Evolutionary conservation across 2,888 invertebrate genomes (phyloP).

Genomic region (Baronia brevicornis): DNA sequence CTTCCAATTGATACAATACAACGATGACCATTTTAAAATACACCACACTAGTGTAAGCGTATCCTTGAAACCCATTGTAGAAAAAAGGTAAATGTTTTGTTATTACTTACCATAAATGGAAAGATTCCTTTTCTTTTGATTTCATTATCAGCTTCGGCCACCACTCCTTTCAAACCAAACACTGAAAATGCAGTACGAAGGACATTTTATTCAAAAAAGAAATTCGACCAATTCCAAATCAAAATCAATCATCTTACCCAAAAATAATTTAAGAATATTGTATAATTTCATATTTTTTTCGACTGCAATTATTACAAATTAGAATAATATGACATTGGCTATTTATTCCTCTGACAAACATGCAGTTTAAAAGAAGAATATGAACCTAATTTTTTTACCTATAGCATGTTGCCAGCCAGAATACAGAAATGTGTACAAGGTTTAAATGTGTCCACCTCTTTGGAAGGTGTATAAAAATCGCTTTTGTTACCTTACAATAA

Average conservation of each 20-base stretch:
- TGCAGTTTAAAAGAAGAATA: conserved; percentile 62
- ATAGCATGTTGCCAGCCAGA: conserved; percentile 12
- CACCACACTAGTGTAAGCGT: no score
- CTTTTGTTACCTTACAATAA: conserved; percentile 12
- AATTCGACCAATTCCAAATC: no score
- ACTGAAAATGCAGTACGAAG: conserved; percentile 25
- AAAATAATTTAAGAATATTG: conserved; percentile 36
- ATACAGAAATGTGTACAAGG: no score
- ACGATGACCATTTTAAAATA: no score
- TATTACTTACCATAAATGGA: conserved; percentile 50
- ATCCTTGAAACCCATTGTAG: no score
- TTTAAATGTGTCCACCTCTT: no score
- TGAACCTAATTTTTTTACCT: conserved; percentile 17
- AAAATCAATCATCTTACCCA: conserved; percentile 53
- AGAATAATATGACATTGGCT: conserved; percentile 27
- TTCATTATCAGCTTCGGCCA: conserved; percentile 39
- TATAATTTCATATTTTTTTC: conserved; percentile 43
- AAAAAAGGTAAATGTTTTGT: no score
- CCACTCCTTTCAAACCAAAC: conserved; percentile 30
- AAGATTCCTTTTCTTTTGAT: conserved; percentile 42
- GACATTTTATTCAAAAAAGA: no score
- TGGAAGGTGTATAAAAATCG: neutral
- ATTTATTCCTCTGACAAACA: conserved; percentile 37
- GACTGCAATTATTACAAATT: conserved; percentile 31
- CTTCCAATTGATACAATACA: no score